phyloP scores from a whole-genome alignment of 1,140 invertebrate species.

The Aphelenchoides besseyi region DNA sequence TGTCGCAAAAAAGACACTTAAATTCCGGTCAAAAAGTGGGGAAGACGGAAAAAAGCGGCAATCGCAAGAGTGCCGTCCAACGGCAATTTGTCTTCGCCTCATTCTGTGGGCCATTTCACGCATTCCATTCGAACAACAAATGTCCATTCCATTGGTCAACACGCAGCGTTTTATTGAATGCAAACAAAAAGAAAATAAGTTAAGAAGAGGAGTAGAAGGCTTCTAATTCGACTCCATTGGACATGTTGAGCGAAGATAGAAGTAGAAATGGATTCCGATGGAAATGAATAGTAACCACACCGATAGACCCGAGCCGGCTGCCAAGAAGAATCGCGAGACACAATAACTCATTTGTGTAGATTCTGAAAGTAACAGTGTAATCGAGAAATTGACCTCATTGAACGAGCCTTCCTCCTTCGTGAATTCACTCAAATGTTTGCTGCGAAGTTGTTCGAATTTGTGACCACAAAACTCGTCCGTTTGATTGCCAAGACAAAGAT shows the following conservation, averaged over 20 bases:
- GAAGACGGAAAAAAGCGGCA: too few relatives aligned
- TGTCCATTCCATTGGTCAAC: too few relatives aligned
- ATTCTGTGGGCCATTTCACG: too few relatives aligned
- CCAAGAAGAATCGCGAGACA: not conserved
- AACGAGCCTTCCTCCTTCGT: not conserved
- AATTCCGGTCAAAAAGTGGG: too few relatives aligned
- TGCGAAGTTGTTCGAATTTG: conserved; percentile 12
- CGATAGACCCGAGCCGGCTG: not conserved
- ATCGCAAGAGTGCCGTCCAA: too few relatives aligned
- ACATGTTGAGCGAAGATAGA: not conserved
- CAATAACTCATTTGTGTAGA: not conserved
- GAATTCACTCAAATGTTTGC: conserved; percentile 25
- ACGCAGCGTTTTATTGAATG: too few relatives aligned
- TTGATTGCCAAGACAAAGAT: conserved; percentile 24
- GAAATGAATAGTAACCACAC: conserved; percentile 14
- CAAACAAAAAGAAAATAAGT: conserved; percentile 1
- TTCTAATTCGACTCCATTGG: not conserved
- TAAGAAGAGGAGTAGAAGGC: not conserved
- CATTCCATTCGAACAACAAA: too few relatives aligned
- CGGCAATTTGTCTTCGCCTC: too few relatives aligned
- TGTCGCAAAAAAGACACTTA: too few relatives aligned
- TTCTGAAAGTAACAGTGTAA: not conserved
- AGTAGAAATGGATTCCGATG: conserved; percentile 12
- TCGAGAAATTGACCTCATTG: not conserved
- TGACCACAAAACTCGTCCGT: conserved; percentile 15